Conservation (phyloP, 2,888 invertebrate genomes). For the Carcina quercana region DNA sequence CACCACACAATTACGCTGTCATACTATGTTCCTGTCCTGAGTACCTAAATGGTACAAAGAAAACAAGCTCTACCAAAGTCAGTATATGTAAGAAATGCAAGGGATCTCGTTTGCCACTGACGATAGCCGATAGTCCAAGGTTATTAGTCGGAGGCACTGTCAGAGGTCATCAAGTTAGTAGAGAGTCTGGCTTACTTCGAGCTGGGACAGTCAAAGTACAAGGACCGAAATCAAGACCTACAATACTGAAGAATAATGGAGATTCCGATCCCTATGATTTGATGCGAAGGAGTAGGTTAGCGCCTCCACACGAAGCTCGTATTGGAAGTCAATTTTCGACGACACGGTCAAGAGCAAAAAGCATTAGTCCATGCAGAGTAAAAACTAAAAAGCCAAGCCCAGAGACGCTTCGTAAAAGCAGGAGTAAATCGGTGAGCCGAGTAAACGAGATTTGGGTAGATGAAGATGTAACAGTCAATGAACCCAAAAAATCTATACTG, state of each 20-base stretch:
- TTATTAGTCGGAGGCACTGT: slow-evolving; percentile 77
- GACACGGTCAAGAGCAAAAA: slow-evolving; percentile 68
- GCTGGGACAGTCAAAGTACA: slow-evolving; percentile 79
- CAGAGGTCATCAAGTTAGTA: slow-evolving; percentile 63
- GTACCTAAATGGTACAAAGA: slow-evolving; percentile 84
- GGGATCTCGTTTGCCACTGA: slow-evolving; percentile 83
- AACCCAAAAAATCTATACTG: slow-evolving; percentile 80
- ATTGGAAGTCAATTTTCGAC: slow-evolving; percentile 69
- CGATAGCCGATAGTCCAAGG: slow-evolving; percentile 75
- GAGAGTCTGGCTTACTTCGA: slow-evolving; percentile 63
- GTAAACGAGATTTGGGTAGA: slow-evolving; percentile 65
- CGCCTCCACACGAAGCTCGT: slow-evolving; percentile 76
- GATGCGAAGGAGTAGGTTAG: slow-evolving; percentile 84
- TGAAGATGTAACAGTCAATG: slow-evolving; percentile 41
- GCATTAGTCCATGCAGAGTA: slow-evolving; percentile 72
- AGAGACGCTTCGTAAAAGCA: slow-evolving; percentile 49
- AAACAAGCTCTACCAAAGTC: slow-evolving; percentile 82
- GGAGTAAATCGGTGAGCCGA: slow-evolving; percentile 66
- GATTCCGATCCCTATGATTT: slow-evolving; percentile 85
- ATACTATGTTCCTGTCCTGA: slow-evolving; percentile 88
- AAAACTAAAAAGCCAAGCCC: slow-evolving; percentile 69
- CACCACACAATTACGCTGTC: slow-evolving; percentile 79
- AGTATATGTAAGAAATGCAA: slow-evolving; percentile 89
- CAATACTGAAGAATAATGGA: slow-evolving; percentile 76
- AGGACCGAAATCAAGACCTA: slow-evolving; percentile 74